phyloP scores from a whole-genome alignment of 2,888 invertebrate species.

The Chouioia cunea region DNA sequence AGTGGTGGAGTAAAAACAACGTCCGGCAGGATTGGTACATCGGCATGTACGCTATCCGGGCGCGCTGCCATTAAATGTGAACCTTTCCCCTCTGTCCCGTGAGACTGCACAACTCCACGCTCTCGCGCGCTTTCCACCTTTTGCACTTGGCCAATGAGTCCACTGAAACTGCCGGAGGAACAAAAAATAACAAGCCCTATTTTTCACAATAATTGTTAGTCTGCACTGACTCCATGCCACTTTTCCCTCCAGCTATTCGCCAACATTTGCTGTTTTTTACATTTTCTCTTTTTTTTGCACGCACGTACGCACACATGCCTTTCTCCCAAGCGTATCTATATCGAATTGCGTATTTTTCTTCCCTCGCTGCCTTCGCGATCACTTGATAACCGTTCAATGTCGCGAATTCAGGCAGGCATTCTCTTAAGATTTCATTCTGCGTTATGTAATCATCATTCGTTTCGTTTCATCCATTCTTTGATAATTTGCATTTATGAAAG shows the following conservation, averaged over 20 bases:
- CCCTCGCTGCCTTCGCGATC: no score
- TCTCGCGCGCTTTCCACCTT: slow-evolving; percentile 14
- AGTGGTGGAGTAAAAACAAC: neutral
- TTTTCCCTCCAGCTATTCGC: neutral
- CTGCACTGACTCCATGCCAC: slow-evolving; percentile 24
- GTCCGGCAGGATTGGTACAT: slow-evolving; percentile 11
- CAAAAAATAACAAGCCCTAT: slow-evolving; percentile 49
- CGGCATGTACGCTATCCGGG: slow-evolving; percentile 30
- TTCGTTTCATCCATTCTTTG: slow-evolving; percentile 3
- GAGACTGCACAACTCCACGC: neutral
- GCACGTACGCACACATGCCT: slow-evolving; percentile 11
- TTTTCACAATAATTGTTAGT: slow-evolving; percentile 57
- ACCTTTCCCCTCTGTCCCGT: neutral
- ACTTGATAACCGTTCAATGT: neutral
- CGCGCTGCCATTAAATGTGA: slow-evolving; percentile 28
- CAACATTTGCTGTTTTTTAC: no score
- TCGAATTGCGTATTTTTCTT: slow-evolving; percentile 17
- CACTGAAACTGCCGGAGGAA: slow-evolving; percentile 11
- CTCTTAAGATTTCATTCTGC: neutral
- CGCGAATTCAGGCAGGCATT: slow-evolving; percentile 8
- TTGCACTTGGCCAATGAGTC: neutral
- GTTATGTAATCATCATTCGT: slow-evolving; percentile 11
- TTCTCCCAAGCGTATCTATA: slow-evolving; percentile 10
- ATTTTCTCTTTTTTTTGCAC: neutral
- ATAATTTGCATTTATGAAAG: slow-evolving; percentile 3